A percentile compares a stretch with the other conserved stretches of the same genome.
phyloP scores from a whole-genome alignment of 2,113 vertebrate genomes.

The Amazona vittata region DNA sequence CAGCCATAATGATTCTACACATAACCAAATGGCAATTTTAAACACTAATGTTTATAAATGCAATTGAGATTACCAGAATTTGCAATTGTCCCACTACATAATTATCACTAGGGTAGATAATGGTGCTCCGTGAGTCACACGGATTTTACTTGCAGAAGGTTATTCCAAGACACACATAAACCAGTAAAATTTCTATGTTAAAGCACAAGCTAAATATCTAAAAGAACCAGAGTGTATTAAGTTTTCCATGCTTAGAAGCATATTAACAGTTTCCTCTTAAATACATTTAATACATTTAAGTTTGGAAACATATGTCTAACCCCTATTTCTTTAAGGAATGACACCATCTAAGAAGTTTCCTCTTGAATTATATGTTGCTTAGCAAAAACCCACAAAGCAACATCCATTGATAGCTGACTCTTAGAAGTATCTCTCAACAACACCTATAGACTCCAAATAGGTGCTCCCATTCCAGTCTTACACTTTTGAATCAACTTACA shows the following conservation, averaged over 20 bases:
- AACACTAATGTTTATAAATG: background rate
- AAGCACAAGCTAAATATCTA: background rate
- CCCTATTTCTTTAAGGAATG: background rate
- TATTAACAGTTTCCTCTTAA: background rate
- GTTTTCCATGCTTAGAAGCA: background rate
- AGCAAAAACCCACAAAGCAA: background rate
- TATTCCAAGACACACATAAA: background rate
- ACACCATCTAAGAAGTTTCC: background rate
- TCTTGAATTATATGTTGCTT: background rate
- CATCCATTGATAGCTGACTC: background rate
- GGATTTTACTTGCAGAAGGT: background rate
- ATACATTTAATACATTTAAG: background rate
- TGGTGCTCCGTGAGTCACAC: background rate
- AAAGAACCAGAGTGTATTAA: background rate
- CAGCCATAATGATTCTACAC: background rate
- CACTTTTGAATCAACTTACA: conserved; percentile 73
- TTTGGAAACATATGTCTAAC: background rate
- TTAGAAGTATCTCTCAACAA: background rate
- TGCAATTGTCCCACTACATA: background rate
- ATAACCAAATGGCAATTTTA: background rate
- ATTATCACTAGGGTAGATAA: background rate
- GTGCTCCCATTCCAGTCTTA: background rate
- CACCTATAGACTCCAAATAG: background rate
- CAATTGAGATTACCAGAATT: background rate
- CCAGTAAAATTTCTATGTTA: background rate